Evolutionary conservation across 2,113 vertebrate genomes (phyloP).

Genomic region (Etheostoma spectabile): DNA sequence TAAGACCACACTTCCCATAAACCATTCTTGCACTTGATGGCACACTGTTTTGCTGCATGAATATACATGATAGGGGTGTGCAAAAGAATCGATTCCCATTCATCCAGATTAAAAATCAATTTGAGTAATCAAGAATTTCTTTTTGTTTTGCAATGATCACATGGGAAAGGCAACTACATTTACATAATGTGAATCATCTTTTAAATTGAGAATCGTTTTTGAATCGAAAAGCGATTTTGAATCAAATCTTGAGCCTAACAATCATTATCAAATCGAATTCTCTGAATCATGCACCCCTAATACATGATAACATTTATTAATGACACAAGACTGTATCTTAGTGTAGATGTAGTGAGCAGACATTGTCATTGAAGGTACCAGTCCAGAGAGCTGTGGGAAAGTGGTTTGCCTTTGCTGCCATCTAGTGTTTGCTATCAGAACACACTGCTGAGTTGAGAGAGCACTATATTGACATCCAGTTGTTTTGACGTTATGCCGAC

Average conservation of each 20-base stretch:
- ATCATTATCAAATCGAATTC: too few species aligned
- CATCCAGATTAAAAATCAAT: too few species aligned
- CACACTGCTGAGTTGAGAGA: background rate
- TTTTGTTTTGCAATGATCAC: too few species aligned
- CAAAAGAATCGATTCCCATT: too few species aligned
- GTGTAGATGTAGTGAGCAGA: background rate
- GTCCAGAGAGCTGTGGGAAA: background rate
- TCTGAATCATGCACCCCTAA: background rate
- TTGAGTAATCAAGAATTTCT: too few species aligned
- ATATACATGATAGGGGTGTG: background rate
- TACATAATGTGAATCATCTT: too few species aligned
- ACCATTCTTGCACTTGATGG: background rate
- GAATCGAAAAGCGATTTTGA: too few species aligned
- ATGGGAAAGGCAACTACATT: too few species aligned
- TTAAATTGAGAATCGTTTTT: too few species aligned
- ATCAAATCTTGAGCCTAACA: too few species aligned
- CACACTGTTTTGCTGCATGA: background rate
- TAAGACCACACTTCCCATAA: background rate
- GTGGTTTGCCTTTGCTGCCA: slow-evolving; percentile 60
- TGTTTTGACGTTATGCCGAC: background rate
- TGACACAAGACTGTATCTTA: background rate
- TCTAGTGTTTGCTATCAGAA: slow-evolving; percentile 43
- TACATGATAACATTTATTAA: background rate
- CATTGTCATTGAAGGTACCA: background rate
- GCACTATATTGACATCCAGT: background rate